Evolutionary conservation across 1,140 invertebrate genomes (phyloP).

Genomic region (Anastrepha ludens): DNA sequence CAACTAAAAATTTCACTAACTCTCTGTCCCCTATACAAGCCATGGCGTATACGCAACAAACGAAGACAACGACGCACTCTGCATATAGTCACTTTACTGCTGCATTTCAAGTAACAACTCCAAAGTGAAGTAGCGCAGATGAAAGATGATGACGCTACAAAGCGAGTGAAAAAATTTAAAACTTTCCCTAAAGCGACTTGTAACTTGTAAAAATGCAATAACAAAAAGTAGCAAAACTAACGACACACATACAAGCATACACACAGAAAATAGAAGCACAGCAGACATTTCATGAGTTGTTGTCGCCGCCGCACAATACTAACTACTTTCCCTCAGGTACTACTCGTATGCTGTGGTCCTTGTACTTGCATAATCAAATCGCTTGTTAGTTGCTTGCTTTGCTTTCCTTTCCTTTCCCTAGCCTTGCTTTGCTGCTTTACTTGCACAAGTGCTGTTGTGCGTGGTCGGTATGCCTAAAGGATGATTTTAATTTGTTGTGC

Average conservation of each 20-base stretch:
- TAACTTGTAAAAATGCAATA: background rate
- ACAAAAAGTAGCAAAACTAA: background rate
- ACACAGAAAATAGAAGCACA: background rate
- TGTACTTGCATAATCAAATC: constrained; percentile 41
- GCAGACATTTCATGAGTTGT: background rate
- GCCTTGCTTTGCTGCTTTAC: too few relatives aligned
- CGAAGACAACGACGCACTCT: background rate
- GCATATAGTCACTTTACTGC: background rate
- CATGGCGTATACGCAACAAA: constrained; percentile 15
- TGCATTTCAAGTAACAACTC: background rate
- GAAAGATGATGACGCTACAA: constrained; percentile 4
- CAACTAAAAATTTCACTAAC: background rate
- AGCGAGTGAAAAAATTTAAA: background rate
- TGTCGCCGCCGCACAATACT: constrained; percentile 14
- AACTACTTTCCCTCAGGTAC: constrained; percentile 31
- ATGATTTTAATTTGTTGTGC: constrained; percentile 47
- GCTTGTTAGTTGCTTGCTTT: constrained; percentile 49
- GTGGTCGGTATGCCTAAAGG: background rate
- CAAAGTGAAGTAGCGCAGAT: constrained; percentile 9
- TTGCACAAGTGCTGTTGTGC: too few relatives aligned
- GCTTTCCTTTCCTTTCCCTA: background rate
- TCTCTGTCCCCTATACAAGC: background rate
- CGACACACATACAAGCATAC: background rate
- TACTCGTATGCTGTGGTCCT: constrained; percentile 1
- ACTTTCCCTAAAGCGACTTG: background rate